Conservation (phyloP, 2,888 invertebrate species). For the Holacanthella duospinosa region DNA sequence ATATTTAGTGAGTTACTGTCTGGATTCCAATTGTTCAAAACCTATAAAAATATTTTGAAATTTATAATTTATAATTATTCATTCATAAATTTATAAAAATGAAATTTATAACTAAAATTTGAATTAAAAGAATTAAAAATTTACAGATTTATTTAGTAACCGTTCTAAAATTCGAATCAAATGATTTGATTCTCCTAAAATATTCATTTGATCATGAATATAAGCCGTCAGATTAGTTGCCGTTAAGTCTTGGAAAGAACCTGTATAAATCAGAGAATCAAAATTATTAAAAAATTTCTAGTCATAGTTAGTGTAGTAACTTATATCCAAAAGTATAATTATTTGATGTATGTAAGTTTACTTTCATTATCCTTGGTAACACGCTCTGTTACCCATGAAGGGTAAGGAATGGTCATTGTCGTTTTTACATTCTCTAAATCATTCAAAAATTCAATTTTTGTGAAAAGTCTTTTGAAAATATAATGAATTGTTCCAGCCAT, state of each 20-base stretch:
- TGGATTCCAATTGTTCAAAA: slow-evolving; percentile 11
- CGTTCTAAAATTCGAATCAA: slow-evolving; percentile 16
- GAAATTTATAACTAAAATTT: background rate
- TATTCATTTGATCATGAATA: slow-evolving; percentile 8
- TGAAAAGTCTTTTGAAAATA: slow-evolving; percentile 13
- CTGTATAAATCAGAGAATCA: background rate
- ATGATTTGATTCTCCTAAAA: slow-evolving; percentile 8
- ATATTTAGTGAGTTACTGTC: slow-evolving; percentile 12
- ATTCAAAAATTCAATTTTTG: background rate
- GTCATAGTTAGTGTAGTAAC: too few species aligned
- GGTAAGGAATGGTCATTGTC: slow-evolving; percentile 9
- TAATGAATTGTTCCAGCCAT: slow-evolving; percentile 15
- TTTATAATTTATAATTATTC: background rate
- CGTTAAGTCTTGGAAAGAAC: background rate
- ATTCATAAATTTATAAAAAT: background rate
- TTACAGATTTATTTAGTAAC: slow-evolving; percentile 16
- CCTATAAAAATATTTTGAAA: background rate
- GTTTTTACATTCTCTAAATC: slow-evolving; percentile 7
- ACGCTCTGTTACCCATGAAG: slow-evolving; percentile 6
- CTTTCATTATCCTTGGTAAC: background rate
- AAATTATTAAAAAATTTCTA: too few species aligned
- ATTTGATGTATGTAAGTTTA: background rate
- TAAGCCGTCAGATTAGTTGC: background rate
- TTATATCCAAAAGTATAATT: too few species aligned
- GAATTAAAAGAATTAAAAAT: background rate